Conservation (phyloP, 37 sponge, comb jelly and placozoan genomes). For the Amphimedon queenslandica region DNA sequence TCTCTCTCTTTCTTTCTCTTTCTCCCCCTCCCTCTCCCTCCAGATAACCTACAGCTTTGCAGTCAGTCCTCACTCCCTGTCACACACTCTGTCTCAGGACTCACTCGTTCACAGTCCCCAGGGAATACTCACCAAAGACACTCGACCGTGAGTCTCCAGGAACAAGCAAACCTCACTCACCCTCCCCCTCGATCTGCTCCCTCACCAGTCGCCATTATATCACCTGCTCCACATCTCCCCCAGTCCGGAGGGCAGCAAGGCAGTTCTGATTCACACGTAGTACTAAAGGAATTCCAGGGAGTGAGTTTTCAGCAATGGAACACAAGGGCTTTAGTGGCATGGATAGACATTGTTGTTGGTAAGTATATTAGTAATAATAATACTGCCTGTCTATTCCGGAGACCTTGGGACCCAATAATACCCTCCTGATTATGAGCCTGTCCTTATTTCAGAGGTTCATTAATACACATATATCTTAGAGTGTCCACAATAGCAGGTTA, state of each 20-base stretch:
- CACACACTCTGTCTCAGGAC: background rate
- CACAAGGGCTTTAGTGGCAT: background rate
- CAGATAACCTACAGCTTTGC: background rate
- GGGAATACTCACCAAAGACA: background rate
- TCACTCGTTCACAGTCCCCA: background rate
- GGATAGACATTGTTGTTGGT: conserved; percentile 10
- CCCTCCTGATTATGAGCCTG: too few species aligned
- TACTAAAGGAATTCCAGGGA: background rate
- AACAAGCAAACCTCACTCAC: background rate
- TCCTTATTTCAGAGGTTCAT: too few species aligned
- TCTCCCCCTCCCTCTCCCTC: background rate
- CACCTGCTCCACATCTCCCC: background rate
- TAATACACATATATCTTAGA: too few species aligned
- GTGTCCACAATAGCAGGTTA: too few species aligned
- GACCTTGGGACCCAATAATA: too few species aligned
- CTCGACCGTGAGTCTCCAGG: too few species aligned
- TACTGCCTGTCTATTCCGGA: too few species aligned
- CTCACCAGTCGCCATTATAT: background rate
- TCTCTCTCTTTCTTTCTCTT: too few species aligned
- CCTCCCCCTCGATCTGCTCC: background rate
- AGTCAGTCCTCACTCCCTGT: background rate
- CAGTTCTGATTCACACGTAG: background rate
- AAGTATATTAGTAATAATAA: too few species aligned
- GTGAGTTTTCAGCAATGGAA: background rate
- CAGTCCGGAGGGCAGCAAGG: background rate